Evolutionary conservation across 2,797 vertebrate genomes (phyloP), one percentile per base, ranked within the genome.

Genomic region (Cirrhinus mrigala): DNA sequence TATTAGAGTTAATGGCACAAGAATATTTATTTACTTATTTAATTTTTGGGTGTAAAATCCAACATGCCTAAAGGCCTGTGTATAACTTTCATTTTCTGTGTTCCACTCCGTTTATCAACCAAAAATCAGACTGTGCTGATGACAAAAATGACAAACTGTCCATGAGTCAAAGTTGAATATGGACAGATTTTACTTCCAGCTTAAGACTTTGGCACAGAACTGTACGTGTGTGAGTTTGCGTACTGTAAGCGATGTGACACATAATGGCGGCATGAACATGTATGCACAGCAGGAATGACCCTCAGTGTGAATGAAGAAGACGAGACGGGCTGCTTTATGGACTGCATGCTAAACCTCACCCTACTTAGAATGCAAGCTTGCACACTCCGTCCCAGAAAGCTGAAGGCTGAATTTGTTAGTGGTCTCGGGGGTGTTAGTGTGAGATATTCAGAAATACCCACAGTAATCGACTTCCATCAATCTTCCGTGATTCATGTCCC

Each of bases 361-460:
- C 92, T 93, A 84, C 90, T 94, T 93, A 90, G 92, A 92, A 94
- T 94, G 92, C 94, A 89, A 91, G 87, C 90, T 10, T 85, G 76
- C 48, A 76, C 90, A 90, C 85, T 3, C 84, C 9, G 87, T 90
- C 91, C 89, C 91, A 71, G 86, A 91, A 89, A 79, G 87, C 88
- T 87, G 90, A 84, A 92, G 90, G 87, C 87, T 86, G 90, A 88
- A 93, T 94, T 92, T 93, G 92, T 93, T 92, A 92, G 89, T 89
- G 89, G 27, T 91, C 90, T 91, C 82, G 69, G 93, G 92, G 91
- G 92, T n/a, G 40, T 71, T 27, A 9, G 44, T 71, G 44, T 27
- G 69, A 46, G 44, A 71, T 24, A 93, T 85, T 90, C 89, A 86
- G 87, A 91, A 89, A 86, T 91, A 85, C 91, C 91, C 88, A 88